Conservation (phyloP, 2,113 vertebrate genomes). For the Elgaria multicarinata region DNA sequence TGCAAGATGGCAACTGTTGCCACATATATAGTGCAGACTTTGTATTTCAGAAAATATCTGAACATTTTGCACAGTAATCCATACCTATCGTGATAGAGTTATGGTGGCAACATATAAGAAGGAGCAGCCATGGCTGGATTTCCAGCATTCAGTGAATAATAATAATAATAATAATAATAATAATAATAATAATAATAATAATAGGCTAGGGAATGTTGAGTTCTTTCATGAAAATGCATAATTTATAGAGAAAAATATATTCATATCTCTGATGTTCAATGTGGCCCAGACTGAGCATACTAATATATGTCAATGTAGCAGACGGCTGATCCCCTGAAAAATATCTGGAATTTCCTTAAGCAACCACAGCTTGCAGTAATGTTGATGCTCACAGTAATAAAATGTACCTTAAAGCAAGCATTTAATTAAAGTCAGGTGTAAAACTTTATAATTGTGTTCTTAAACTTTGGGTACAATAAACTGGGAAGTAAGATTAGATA, state of each 20-base stretch:
- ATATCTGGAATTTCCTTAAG: neutral
- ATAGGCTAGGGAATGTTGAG: neutral
- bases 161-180: slow-evolving; percentile 14
- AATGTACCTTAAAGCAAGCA: slow-evolving; percentile 56
- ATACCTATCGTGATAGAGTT: neutral
- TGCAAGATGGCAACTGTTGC: neutral
- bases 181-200: slow-evolving; percentile 22
- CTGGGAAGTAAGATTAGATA: too few relatives aligned
- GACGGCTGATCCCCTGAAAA: neutral
- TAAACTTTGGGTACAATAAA: too few relatives aligned
- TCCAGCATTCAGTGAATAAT: slow-evolving; percentile 28
- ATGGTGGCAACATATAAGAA: slow-evolving; percentile 32
- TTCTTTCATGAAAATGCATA: neutral
- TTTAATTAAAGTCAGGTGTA: slow-evolving; percentile 63
- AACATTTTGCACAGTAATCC: neutral
- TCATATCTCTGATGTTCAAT: neutral
- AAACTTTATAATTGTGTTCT: too few relatives aligned
- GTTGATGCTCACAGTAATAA: neutral
- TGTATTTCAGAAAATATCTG: neutral
- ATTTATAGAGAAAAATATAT: neutral
- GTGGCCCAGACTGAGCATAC: too few relatives aligned
- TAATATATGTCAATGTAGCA: neutral
- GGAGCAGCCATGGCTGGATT: neutral
- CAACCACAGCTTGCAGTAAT: neutral
- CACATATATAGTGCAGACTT: neutral